Conservation (phyloP, 2,888 invertebrate genomes). For the Diadegma fenestrale region DNA sequence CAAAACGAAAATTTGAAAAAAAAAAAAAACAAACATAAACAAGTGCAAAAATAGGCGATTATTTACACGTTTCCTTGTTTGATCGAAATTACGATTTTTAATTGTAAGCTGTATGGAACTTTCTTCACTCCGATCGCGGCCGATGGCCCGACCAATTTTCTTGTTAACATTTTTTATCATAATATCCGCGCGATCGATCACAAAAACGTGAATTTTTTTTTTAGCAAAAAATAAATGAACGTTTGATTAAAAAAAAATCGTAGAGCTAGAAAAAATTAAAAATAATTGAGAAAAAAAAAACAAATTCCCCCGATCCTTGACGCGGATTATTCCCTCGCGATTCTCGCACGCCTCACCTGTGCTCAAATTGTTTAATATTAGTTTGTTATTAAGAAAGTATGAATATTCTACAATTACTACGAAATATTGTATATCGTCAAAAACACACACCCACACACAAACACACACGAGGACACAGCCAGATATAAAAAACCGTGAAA, state of each 20-base stretch:
- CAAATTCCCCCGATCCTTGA: constrained; percentile 17
- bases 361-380: constrained; percentile 84
- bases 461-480: constrained; percentile 34
- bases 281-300: constrained; percentile 29
- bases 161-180: not conserved
- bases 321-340: constrained; percentile 35
- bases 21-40: not conserved
- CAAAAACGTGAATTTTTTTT: not conserved
- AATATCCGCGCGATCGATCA: not conserved
- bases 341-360: constrained; percentile 78
- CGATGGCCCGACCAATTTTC: too few species aligned
- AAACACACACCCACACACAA: constrained; percentile 36
- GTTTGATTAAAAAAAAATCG: not conserved
- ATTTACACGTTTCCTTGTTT: not conserved
- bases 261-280: not conserved
- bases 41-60: not conserved
- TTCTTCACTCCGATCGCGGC: not conserved
- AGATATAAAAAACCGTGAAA: not conserved
- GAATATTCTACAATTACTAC: constrained; percentile 71
- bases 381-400: constrained; percentile 75
- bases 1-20: not conserved
- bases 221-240: not conserved
- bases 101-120: not conserved
- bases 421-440: constrained; percentile 69
- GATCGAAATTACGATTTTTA: not conserved